These are phyloP conservation scores for Peromyscus californicus DNA, from an alignment of 2,113 vertebrate species.

Conservation along the genomic window DNA sequence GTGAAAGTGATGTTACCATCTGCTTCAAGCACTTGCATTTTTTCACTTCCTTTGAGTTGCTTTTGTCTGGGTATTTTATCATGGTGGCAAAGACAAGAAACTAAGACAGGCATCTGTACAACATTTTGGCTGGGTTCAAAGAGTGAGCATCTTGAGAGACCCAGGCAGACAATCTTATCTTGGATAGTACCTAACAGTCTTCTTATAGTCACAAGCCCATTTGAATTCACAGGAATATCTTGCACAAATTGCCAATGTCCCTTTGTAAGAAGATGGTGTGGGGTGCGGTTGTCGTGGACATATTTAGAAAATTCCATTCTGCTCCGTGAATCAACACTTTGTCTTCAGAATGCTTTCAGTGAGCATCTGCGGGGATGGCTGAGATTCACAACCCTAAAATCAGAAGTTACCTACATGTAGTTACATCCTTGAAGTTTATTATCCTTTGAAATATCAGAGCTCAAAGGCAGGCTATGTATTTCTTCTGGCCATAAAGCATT, in stretches of 20 bases:
- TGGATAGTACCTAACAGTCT: neutral
- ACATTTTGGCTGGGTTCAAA: neutral
- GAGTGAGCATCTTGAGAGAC: neutral
- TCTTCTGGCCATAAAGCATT: neutral
- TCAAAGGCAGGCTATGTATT: neutral
- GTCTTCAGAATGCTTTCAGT: neutral
- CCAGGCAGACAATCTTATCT: neutral
- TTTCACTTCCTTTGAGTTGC: neutral
- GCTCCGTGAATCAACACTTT: neutral
- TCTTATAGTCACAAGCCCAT: slow-evolving; percentile 7
- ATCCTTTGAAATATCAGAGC: neutral
- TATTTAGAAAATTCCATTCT: neutral
- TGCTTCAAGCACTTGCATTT: neutral
- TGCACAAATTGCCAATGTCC: neutral
- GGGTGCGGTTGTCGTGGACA: neutral
- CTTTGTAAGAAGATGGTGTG: neutral
- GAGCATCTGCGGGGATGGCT: neutral
- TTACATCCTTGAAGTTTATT: neutral
- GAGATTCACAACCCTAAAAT: neutral
- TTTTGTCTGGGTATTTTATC: neutral
- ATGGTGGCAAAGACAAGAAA: neutral
- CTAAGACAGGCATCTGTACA: neutral
- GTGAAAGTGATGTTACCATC: neutral
- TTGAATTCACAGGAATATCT: neutral
- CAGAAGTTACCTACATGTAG: neutral